Percentiles rank a stretch among this genome's conserved stretches.
These are phyloP conservation scores for Drosophila nikananu DNA, from an alignment of 1,140 invertebrate genomes.

Conservation along the genomic window DNA sequence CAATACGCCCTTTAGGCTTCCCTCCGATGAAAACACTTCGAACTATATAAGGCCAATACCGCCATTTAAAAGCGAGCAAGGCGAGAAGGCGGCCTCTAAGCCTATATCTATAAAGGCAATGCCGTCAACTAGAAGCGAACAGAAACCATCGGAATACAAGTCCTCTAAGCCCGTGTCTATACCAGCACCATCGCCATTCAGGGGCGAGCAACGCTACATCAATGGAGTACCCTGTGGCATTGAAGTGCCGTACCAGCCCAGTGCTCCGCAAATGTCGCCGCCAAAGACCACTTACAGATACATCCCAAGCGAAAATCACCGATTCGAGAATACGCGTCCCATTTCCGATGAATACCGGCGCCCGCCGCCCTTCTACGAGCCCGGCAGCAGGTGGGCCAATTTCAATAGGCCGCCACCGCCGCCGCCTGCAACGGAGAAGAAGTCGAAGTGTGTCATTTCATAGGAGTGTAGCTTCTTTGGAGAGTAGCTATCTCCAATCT, in stretches of 20 bases:
- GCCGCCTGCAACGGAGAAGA: slow-evolving; percentile 12
- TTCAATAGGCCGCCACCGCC: neutral
- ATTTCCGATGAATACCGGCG: slow-evolving; percentile 20
- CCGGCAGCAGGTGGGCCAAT: neutral
- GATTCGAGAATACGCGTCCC: slow-evolving; percentile 23
- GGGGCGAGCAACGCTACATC: neutral
- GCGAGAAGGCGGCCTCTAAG: neutral
- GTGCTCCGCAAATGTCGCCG: slow-evolving; percentile 7
- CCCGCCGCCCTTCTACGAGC: slow-evolving; percentile 17
- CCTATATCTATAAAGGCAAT: neutral
- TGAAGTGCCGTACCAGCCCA: neutral
- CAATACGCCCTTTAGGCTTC: slow-evolving; percentile 4
- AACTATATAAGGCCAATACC: neutral
- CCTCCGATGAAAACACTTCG: neutral
- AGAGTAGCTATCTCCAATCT: slow-evolving; percentile 22
- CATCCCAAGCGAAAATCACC: slow-evolving; percentile 28
- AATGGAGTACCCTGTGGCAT: slow-evolving; percentile 25
- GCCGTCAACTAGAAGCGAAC: neutral
- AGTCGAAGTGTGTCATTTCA: slow-evolving; percentile 55
- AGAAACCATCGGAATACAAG: neutral
- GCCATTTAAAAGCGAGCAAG: neutral
- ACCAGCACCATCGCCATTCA: neutral
- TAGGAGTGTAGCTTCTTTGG: slow-evolving; percentile 38
- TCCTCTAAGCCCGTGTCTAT: neutral
- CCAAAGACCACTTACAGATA: slow-evolving; percentile 25